Conservation (phyloP, 2,113 vertebrate genomes). For the Daphoenositta chrysoptera region DNA sequence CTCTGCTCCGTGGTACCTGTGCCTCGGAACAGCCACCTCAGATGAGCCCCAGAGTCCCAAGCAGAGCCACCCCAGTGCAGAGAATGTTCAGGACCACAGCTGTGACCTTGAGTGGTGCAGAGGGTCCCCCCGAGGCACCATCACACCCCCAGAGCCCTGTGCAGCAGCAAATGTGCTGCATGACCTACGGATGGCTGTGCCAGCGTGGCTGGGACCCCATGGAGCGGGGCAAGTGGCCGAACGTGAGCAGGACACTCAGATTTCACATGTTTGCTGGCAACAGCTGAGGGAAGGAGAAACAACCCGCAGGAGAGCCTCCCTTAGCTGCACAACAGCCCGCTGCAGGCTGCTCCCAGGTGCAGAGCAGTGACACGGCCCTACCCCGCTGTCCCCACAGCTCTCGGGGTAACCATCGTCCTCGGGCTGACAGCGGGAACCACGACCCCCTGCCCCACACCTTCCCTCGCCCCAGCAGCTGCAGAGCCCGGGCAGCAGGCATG, state of each 20-base stretch:
- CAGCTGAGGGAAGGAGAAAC: not conserved
- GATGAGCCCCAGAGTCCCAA: fast-evolving
- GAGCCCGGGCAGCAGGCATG: not conserved
- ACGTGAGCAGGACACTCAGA: not conserved
- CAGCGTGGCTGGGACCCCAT: fast-evolving
- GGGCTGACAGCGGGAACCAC: not conserved
- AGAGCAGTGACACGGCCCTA: not conserved
- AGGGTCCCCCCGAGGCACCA: fast-evolving
- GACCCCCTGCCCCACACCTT: not conserved
- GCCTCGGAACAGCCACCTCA: not conserved
- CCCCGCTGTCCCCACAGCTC: not conserved
- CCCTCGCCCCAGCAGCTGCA: not conserved
- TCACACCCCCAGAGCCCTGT: not conserved
- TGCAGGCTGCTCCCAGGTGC: not conserved
- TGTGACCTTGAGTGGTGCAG: not conserved
- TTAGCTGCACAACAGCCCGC: not conserved
- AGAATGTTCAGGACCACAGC: not conserved
- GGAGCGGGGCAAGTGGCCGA: fast-evolving
- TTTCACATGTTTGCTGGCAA: not conserved
- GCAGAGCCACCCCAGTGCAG: not conserved
- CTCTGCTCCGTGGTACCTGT: fast-evolving
- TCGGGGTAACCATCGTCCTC: fast-evolving
- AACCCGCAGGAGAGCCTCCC: not conserved
- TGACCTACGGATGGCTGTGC: not conserved
- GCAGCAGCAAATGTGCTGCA: not conserved